Evolutionary conservation across 2,888 invertebrate species (phyloP).

Genomic region (Lithophane leautieri): DNA sequence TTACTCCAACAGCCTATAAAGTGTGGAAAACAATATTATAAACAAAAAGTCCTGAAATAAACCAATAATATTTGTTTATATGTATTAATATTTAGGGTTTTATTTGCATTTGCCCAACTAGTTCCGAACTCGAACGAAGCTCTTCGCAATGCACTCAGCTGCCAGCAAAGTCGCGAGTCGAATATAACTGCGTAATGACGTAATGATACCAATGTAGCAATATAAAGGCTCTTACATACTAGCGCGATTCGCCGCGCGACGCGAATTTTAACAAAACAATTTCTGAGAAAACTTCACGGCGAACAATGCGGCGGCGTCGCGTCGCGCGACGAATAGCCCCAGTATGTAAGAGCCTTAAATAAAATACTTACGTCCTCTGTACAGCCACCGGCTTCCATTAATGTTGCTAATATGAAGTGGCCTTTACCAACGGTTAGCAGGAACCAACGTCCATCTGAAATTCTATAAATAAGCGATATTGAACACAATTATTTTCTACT

Average conservation of each 20-base stretch:
- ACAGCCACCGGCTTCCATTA: slow-evolving; percentile 94
- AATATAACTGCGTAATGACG: neutral
- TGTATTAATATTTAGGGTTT: neutral
- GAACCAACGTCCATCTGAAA: slow-evolving; percentile 93
- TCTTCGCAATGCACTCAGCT: neutral
- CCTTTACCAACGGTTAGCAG: slow-evolving; percentile 94
- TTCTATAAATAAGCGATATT: slow-evolving; percentile 72
- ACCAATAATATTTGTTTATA: neutral
- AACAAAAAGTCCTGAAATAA: neutral
- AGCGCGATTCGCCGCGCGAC: too few relatives aligned
- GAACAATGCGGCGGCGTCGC: too few relatives aligned
- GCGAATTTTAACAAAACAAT: too few relatives aligned
- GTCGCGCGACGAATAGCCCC: too few relatives aligned
- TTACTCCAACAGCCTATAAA: slow-evolving; percentile 90
- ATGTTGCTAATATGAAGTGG: slow-evolving; percentile 92
- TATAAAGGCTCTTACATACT: too few relatives aligned
- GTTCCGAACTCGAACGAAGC: neutral
- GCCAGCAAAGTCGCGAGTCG: neutral
- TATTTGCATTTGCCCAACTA: neutral
- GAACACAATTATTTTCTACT: neutral
- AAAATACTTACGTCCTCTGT: slow-evolving; percentile 90
- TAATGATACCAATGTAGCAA: neutral
- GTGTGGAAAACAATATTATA: neutral
- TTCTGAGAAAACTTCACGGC: too few relatives aligned
- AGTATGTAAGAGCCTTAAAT: too few relatives aligned